Evolutionary conservation across 1,140 invertebrate species (phyloP).

Genomic region (Chrysomallon squamiferum): DNA sequence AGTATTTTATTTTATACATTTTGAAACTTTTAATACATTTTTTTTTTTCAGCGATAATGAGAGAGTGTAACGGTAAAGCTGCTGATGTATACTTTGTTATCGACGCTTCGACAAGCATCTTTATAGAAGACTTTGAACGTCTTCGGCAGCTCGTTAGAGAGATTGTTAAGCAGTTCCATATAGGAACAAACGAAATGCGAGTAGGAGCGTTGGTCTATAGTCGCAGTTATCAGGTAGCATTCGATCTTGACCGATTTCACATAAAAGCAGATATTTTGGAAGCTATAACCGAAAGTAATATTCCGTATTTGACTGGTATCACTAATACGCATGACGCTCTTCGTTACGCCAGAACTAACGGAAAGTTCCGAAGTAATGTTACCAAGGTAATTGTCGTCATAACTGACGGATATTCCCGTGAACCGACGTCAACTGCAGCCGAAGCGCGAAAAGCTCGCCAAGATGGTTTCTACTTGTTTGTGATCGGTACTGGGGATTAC

Average conservation of each 20-base stretch:
- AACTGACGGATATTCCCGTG: constrained; percentile 49
- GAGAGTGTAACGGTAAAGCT: too few species aligned
- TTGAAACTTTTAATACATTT: too few species aligned
- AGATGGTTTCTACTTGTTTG: constrained; percentile 45
- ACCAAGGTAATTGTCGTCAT: constrained; percentile 43
- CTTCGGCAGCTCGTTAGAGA: constrained; percentile 42
- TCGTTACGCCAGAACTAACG: not conserved
- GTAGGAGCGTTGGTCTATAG: constrained; percentile 49
- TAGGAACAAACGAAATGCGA: constrained; percentile 30
- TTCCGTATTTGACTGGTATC: constrained; percentile 39
- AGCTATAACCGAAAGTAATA: constrained; percentile 24
- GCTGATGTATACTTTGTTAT: constrained; percentile 56
- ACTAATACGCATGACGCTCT: constrained; percentile 51
- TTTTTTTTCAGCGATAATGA: too few species aligned
- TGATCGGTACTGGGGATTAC: constrained; percentile 50
- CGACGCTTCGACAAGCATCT: constrained; percentile 57
- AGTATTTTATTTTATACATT: too few species aligned
- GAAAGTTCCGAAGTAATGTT: constrained; percentile 15
- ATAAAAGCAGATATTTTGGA: constrained; percentile 29
- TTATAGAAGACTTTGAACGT: constrained; percentile 43
- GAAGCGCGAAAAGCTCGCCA: constrained; percentile 42
- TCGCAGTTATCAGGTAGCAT: constrained; percentile 10
- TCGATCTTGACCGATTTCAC: constrained; percentile 35
- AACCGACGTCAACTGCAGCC: constrained; percentile 23
- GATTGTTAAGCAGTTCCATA: constrained; percentile 35